Evolutionary conservation across 1,140 invertebrate genomes (phyloP).

Genomic region (Sarcophaga bullata): DNA sequence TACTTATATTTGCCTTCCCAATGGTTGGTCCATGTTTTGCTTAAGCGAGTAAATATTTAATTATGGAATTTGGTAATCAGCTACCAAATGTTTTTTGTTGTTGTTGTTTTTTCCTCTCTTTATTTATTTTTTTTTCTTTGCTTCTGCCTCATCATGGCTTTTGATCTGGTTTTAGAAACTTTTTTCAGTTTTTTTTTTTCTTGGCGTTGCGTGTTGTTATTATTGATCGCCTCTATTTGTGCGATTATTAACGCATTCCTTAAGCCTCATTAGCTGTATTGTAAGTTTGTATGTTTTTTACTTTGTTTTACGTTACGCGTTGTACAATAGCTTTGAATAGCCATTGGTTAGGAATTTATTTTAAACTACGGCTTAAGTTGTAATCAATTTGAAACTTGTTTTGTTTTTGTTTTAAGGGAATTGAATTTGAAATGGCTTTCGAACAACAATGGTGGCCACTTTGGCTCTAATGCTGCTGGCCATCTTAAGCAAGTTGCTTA

Average conservation of each 20-base stretch:
- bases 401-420: too few relatives aligned
- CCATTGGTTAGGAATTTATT: too few relatives aligned
- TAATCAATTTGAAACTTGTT: too few relatives aligned
- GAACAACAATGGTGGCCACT: too few relatives aligned
- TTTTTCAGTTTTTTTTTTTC: too few relatives aligned
- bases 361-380: too few relatives aligned
- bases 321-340: too few relatives aligned
- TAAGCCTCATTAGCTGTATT: constrained; percentile 3
- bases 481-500: too few relatives aligned
- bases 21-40: background rate
- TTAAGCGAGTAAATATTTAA: background rate
- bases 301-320: too few relatives aligned
- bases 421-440: too few relatives aligned
- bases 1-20: background rate
- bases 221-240: constrained; percentile 13
- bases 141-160: background rate
- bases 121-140: background rate
- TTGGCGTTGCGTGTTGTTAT: background rate
- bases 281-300: background rate
- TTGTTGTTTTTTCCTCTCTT: too few relatives aligned
- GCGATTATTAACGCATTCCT: constrained; percentile 23
- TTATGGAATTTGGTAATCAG: background rate
- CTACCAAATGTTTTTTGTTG: background rate
- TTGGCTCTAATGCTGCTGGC: too few relatives aligned
- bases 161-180: background rate